Base-by-base conservation (phyloP, 2,113 vertebrate genomes). In the Columba janthina region DNA sequence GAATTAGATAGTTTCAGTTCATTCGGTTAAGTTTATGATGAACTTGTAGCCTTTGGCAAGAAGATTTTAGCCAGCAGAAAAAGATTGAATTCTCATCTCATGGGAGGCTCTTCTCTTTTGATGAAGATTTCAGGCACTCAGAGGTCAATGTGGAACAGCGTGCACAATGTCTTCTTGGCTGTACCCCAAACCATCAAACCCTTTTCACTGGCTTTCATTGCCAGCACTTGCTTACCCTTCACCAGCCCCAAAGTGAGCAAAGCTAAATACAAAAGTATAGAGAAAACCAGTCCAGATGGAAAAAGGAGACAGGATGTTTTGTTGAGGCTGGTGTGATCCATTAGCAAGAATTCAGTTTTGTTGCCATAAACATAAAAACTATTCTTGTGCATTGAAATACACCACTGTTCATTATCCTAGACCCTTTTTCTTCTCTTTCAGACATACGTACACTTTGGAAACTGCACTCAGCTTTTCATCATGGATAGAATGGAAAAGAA, bases 281-380 rank as follows among this genome's bases (percentile, higher is more conserved):
- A 57, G 76, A 78, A 58, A 92, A 94, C 32, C 32, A 71, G 66
- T 64, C 50, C 95, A 95, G 89, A 89, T 96, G 94, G 89, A 76
- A 94, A 89, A 58, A 88, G 26, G 60, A 62, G 70, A 36, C 94
- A 97, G 97, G 97, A 97, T 97, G 96, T 97, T 96, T 93, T 72
- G 29, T 25, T 73, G 92, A 77, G n/a, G 28, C 74, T 82, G 76
- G 42, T 15, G 28, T 51, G 75, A 56, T 76, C 69, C 62, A 69
- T 85, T 87, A 75, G 36, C 32, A 94, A 73, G 76, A 94, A 85
- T 56, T 51, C 29, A 32, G 6, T 67, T 77, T 83, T 61, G 58
- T 70, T 97, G 56, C 76, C 78, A 42, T 85, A 86, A 92, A 89
- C 28, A 29, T 29, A 82, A 94, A 61, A 60, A 4, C 11, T 76